Evolutionary conservation across 2,113 vertebrate genomes (phyloP).

Genomic region (Oxyura jamaicensis): DNA sequence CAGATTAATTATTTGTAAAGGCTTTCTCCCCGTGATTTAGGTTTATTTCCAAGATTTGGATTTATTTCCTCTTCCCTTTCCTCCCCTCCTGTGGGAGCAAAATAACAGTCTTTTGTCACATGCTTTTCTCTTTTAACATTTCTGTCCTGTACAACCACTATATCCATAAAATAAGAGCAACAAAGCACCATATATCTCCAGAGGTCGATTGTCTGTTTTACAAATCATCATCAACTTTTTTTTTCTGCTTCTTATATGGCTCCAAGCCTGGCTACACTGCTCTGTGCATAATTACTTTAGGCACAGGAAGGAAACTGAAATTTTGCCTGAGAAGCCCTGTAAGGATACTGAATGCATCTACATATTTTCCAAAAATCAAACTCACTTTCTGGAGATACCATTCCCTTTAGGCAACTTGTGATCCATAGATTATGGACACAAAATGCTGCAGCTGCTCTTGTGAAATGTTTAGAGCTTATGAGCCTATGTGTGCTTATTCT

Average conservation of each 20-base stretch:
- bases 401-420: neutral
- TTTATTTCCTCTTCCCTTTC: neutral
- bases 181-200: neutral
- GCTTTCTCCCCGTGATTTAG: neutral
- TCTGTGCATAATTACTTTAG: neutral
- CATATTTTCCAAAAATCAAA: neutral
- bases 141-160: neutral
- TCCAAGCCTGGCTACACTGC: neutral
- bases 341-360: neutral
- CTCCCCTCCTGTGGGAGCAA: neutral
- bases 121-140: neutral
- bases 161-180: neutral
- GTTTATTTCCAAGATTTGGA: neutral
- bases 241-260: neutral
- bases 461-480: neutral
- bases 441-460: neutral
- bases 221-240: neutral
- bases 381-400: neutral
- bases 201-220: neutral
- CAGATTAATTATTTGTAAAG: neutral
- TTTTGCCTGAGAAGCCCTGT: constrained; percentile 6
- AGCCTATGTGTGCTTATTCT: neutral
- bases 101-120: neutral
- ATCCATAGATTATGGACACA: constrained; percentile 1
- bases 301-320: neutral